These are phyloP conservation scores for Leptatherina wallacei DNA, from an alignment of 2,797 vertebrate genomes.

Conservation along the genomic window DNA sequence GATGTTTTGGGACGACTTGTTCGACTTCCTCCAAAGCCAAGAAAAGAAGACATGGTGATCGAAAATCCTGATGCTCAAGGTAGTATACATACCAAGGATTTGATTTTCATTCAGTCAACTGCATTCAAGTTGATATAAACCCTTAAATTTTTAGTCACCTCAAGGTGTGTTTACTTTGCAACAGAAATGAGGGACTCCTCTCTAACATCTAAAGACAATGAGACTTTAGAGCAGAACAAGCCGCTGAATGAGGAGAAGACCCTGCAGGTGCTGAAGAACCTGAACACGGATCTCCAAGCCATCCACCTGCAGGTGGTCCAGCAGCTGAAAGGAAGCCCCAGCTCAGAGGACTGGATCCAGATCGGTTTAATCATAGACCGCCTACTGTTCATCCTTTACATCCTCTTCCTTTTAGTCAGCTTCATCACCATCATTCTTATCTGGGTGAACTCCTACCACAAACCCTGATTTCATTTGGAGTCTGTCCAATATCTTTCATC, in stretches of 20 bases:
- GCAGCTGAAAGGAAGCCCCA: slow-evolving; percentile 26
- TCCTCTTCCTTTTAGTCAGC: slow-evolving; percentile 75
- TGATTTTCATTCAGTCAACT: neutral
- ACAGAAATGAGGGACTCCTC: slow-evolving; percentile 3
- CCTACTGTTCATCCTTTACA: slow-evolving; percentile 74
- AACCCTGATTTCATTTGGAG: neutral
- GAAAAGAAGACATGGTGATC: slow-evolving; percentile 18
- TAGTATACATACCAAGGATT: neutral
- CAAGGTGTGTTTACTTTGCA: neutral
- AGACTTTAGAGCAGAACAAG: slow-evolving; percentile 12
- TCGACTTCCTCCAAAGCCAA: slow-evolving; percentile 29
- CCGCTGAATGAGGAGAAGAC: slow-evolving; percentile 23
- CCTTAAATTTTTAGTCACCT: neutral
- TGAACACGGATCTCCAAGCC: slow-evolving; percentile 59
- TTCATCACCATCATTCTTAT: slow-evolving; percentile 73
- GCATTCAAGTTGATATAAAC: neutral
- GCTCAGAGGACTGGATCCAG: slow-evolving; percentile 74
- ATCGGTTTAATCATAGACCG: slow-evolving; percentile 76
- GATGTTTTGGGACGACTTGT: slow-evolving; percentile 58
- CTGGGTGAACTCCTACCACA: slow-evolving; percentile 60
- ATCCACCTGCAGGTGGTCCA: slow-evolving; percentile 61
- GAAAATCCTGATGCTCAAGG: slow-evolving; percentile 30
- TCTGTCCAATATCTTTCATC: neutral
- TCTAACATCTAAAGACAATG: neutral
- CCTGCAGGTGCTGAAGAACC: slow-evolving; percentile 69